phyloP scores from a whole-genome alignment of 2,113 vertebrate genomes.

The Nyctereutes procyonoides region DNA sequence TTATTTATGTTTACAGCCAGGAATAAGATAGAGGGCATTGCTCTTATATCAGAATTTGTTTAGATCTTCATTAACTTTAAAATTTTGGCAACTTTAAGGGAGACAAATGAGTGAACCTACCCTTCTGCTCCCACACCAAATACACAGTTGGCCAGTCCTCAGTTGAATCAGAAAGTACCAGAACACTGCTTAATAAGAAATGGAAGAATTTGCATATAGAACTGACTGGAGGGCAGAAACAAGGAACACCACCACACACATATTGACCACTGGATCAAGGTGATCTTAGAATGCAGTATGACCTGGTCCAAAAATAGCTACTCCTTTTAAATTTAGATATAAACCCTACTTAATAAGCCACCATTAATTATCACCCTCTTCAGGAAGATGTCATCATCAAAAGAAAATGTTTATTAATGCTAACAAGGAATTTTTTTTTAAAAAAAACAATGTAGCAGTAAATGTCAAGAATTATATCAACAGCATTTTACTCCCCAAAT shows the following conservation, averaged over 20 bases:
- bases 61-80: not conserved
- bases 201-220: not conserved
- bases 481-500: not conserved
- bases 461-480: not conserved
- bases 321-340: not conserved
- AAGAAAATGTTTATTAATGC: slow-evolving; percentile 31
- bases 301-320: not conserved
- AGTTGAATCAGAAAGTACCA: not conserved
- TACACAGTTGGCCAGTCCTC: not conserved
- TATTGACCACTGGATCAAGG: not conserved
- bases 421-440: not conserved
- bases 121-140: not conserved
- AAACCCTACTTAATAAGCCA: not conserved
- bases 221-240: not conserved
- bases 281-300: not conserved
- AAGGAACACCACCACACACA: not conserved
- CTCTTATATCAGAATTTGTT: not conserved
- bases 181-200: not conserved
- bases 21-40: not conserved
- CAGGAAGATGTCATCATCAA: not conserved
- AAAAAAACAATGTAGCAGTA: not conserved
- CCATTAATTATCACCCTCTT: not conserved
- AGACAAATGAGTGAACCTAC: not conserved
- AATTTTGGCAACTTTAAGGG: not conserved
- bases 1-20: not conserved